Base-by-base conservation (phyloP, 2,797 vertebrate species). In the Ctenochaetus hawaiiensis region DNA sequence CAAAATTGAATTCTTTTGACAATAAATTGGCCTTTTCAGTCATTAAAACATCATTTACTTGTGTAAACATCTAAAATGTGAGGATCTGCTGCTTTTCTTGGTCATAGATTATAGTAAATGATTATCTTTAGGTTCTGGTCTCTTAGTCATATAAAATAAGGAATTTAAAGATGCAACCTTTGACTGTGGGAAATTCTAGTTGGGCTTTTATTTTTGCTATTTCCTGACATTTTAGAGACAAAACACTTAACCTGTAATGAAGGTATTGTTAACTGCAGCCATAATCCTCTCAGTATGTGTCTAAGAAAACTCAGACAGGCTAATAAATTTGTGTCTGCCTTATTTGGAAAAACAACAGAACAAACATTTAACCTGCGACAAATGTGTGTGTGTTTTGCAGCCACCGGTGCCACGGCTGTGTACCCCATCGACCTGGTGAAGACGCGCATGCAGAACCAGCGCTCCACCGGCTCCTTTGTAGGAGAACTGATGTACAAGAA, bases 361-460 rank as follows among this genome's bases (percentile, higher is more conserved):
- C 9, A 22, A 30, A 43, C 18, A 5, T 23, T 57, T 11, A 30
- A 34, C 30, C 30, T 6, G 30, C 30, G 30, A 34, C 30, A 34
- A 34, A 34, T 34, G 6, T 14, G 16, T 23, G 63, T 86, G 73
- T 86, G 51, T 83, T 65, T 89, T 83, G 2, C 60, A 99, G 97
- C 97, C 86, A 96, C 98, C 54, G 97, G 97, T 39, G 98, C 97
- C 71, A 99, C 97, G 0, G 97, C 97, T 0, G 97, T 99, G 0
- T 99, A 98, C 82, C 97, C 98, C 76, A 98, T 98, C 69, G 98
- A 99, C 89, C 95, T 98, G 93, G 97, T 99, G 93, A 99, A 99
- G 95, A 99, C 97, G 1, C 96, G 97, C 9, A 98, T 98, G 97
- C 97, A 99, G 91, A 99, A 99, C 93, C 97, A 99, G 84, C 97